These are phyloP conservation scores for Atherinomorus stipes DNA, from an alignment of 2,113 vertebrate genomes.

Conservation along the genomic window DNA sequence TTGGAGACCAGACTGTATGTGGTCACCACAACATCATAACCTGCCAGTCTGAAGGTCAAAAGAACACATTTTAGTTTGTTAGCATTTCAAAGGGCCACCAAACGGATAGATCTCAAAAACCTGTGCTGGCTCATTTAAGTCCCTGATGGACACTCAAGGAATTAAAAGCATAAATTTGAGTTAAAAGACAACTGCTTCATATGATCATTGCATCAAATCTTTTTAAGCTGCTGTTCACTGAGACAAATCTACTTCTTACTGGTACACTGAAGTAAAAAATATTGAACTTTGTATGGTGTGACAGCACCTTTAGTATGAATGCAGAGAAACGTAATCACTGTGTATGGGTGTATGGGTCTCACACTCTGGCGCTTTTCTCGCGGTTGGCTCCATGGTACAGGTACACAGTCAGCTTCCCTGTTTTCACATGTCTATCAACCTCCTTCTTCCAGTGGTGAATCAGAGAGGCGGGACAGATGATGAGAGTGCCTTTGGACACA, in stretches of 20 bases:
- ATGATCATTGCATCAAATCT: too few species aligned
- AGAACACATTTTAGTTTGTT: not conserved
- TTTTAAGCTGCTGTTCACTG: too few species aligned
- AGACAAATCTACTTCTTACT: too few species aligned
- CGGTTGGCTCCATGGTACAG: conserved; percentile 93
- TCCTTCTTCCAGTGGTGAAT: conserved; percentile 97
- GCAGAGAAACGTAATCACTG: not conserved
- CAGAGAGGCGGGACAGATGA: conserved; percentile 96
- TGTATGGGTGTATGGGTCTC: conserved; percentile 64
- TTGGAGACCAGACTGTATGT: conserved; percentile 93
- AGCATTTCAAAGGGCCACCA: not conserved
- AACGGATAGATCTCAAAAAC: not conserved
- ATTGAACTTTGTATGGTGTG: not conserved
- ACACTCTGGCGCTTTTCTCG: conserved; percentile 84
- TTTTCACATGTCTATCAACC: conserved; percentile 85
- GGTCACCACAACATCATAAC: conserved; percentile 92
- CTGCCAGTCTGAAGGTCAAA: conserved; percentile 84
- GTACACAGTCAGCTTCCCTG: conserved; percentile 83
- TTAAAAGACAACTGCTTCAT: not conserved
- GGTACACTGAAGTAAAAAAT: too few species aligned
- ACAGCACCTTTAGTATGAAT: not conserved
- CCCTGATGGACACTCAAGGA: not conserved
- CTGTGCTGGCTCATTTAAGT: not conserved
- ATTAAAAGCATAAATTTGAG: not conserved
- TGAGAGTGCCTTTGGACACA: conserved; percentile 85